Evolutionary conservation across 2,888 invertebrate genomes (phyloP).

Genomic region (Frankliniella intonsa): DNA sequence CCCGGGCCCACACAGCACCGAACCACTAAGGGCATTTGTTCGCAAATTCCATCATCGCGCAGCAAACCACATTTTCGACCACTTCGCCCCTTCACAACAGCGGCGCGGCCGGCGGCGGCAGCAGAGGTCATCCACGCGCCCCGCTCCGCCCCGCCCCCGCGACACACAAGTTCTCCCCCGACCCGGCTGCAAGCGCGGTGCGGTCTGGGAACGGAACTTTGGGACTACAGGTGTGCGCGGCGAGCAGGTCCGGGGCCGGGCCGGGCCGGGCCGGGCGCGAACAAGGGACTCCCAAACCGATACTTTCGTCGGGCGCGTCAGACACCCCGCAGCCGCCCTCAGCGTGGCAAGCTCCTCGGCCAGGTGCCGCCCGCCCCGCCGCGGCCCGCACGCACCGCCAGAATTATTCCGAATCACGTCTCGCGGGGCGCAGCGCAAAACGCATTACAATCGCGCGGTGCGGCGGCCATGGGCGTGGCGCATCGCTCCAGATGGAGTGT

Average conservation of each 20-base stretch:
- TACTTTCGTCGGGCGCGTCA: not conserved
- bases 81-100: no score
- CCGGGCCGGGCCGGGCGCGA: no score
- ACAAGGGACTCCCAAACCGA: not conserved
- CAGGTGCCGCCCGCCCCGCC: not conserved
- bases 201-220: not conserved
- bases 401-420: not conserved
- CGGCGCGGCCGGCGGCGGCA: no score
- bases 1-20: no score
- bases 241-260: not conserved
- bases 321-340: no score
- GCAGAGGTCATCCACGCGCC: no score
- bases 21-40: no score
- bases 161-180: not conserved
- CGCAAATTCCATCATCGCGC: no score
- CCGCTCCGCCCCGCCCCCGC: not conserved
- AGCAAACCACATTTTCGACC: no score
- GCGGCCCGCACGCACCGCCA: not conserved
- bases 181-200: not conserved
- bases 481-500: not conserved
- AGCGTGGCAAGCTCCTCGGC: not conserved
- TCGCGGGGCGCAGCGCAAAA: not conserved
- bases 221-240: not conserved
- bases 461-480: not conserved
- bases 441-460: not conserved